Base-by-base conservation (phyloP, 2,888 invertebrate species). In the Lacanobia wlatinum region DNA sequence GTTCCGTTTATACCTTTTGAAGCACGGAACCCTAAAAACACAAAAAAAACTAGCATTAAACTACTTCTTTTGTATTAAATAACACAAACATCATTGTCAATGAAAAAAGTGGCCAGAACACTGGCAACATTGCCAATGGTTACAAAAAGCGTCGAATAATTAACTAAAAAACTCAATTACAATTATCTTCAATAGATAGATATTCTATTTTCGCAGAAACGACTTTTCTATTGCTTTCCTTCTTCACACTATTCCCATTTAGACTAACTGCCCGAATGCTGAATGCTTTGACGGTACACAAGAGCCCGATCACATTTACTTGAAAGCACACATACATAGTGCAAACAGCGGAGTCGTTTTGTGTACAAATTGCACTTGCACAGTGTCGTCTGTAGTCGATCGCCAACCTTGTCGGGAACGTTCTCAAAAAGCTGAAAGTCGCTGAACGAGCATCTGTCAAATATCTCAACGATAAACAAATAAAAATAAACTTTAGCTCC, bases 241-340 rank as follows among this genome's bases (percentile, higher is more conserved):
- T 34, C 9, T 14, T n/a, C 14, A 28, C 10, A 34, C 1, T 34
- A 34, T 8, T 56, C 2, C 9, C 4, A 7, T 21, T 12, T 58
- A 7, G 1, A 34, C 10, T 12, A 21, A 40, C n/a, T 14, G 14
- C 46, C n/a, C 16, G 12, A n/a, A 12, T 43, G 10, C 12, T 43
- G 43, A 43, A 53, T 40, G 43, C 40, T 34, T 70, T 78, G 34
- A 38, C 40, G 10, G 40, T 21, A 50, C 55, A 50, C 23, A 56
- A 23, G 43, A 10, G 23, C 50, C 8, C 55, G 72, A 75, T 71
- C 21, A 10, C 48, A 73, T 73, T 18, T 9, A 61, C 21, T 78
- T 61, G 38, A 56, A 48, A 2, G 43, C 10, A 61, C 34, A 38
- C 38, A 73, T 18, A 58, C 18, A 40, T 5, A 40, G 72, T 71